A percentile compares a stretch with the other conserved stretches of the same genome.
Conservation (phyloP, 2,797 vertebrate species). For the Cephalopachus bancanus region DNA sequence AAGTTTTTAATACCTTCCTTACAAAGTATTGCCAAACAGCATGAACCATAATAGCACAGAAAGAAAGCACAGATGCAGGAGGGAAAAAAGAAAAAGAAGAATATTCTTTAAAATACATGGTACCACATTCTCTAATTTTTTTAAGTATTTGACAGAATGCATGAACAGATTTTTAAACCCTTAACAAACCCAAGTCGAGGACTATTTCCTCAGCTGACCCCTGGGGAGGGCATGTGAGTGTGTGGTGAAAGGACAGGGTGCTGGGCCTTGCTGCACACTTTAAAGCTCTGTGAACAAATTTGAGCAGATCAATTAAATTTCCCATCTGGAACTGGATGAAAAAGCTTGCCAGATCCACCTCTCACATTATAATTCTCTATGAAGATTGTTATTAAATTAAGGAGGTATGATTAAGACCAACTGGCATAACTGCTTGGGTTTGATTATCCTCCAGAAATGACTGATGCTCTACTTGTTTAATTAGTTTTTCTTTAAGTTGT, state of each 20-base stretch:
- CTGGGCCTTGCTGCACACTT: not conserved
- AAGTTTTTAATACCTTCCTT: not conserved
- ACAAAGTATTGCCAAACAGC: not conserved
- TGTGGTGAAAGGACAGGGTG: not conserved
- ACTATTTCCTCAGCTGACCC: not conserved
- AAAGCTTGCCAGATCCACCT: not conserved
- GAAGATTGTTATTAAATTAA: slow-evolving; percentile 42
- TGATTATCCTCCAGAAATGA: slow-evolving; percentile 59
- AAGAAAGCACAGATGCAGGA: not conserved
- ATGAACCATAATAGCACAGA: not conserved
- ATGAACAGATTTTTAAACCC: not conserved
- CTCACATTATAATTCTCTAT: not conserved
- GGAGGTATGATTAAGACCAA: slow-evolving; percentile 38
- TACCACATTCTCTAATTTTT: not conserved
- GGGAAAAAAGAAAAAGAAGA: not conserved
- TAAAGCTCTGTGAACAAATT: slow-evolving; percentile 37
- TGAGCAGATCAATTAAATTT: slow-evolving; percentile 49
- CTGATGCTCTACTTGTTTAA: slow-evolving; percentile 51
- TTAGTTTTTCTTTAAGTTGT: slow-evolving; percentile 62
- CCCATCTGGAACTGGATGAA: slow-evolving; percentile 27
- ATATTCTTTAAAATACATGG: not conserved
- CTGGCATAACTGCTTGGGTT: slow-evolving; percentile 25
- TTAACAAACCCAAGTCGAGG: not conserved
- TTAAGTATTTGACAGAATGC: not conserved
- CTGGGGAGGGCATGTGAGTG: not conserved